phyloP scores from a whole-genome alignment of 2,797 vertebrate genomes.

The Notolabrus celidotus region DNA sequence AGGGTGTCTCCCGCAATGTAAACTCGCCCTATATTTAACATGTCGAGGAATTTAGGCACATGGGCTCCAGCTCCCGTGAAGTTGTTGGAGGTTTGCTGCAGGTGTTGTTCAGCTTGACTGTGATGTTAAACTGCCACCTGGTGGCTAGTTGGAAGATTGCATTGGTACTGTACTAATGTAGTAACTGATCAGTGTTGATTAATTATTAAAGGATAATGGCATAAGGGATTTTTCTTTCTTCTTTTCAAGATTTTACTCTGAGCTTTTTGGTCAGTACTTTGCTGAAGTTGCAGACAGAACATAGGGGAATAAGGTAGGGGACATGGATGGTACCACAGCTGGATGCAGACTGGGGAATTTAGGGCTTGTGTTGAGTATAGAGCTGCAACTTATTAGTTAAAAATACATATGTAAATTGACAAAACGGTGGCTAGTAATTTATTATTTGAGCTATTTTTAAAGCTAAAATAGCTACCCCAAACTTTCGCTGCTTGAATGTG shows the following conservation, averaged over 20 bases:
- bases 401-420: too few relatives aligned
- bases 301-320: background rate
- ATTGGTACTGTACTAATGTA: background rate
- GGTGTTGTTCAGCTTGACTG: slow-evolving; percentile 15
- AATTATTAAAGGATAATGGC: background rate
- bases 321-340: background rate
- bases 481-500: background rate
- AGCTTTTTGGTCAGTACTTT: background rate
- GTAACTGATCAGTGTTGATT: background rate
- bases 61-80: slow-evolving; percentile 55
- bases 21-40: slow-evolving; percentile 71
- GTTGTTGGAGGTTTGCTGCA: slow-evolving; percentile 62
- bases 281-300: background rate
- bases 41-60: slow-evolving; percentile 59
- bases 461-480: background rate
- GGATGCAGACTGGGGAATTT: background rate
- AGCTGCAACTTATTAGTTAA: background rate
- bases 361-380: background rate
- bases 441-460: background rate
- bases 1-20: slow-evolving; percentile 67
- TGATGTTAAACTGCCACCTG: slow-evolving; percentile 66
- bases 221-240: background rate
- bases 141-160: slow-evolving; percentile 65
- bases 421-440: background rate
- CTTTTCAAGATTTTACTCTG: background rate